phyloP scores from a whole-genome alignment of 2,797 vertebrate species.

The Furcifer pardalis region DNA sequence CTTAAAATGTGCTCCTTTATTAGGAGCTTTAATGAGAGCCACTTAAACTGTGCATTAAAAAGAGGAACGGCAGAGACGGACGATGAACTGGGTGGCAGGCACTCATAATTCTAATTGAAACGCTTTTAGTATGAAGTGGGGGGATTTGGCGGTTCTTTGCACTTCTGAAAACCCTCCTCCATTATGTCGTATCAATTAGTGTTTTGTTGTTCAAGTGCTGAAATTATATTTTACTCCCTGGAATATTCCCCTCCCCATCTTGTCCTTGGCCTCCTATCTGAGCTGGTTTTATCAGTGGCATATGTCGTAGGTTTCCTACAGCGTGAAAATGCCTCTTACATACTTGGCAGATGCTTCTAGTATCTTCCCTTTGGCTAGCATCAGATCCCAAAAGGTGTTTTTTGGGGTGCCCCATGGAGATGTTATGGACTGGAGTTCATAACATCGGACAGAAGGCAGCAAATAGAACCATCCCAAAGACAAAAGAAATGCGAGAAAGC shows the following conservation, averaged over 20 bases:
- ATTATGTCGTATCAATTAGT: constrained; percentile 37
- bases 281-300: background rate
- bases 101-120: constrained; percentile 73
- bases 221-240: constrained; percentile 10
- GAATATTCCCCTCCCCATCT: background rate
- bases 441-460: no score
- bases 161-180: constrained; percentile 51
- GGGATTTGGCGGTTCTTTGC: constrained; percentile 41
- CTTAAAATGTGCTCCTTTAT: constrained; percentile 76
- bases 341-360: no score
- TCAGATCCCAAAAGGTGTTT: no score
- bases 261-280: background rate
- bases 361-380: no score
- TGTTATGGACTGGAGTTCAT: no score
- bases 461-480: no score
- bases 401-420: no score
- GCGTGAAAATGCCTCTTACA: no score
- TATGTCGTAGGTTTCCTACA: no score
- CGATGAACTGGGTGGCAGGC: constrained; percentile 63
- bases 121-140: constrained; percentile 64
- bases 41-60: constrained; percentile 77
- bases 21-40: constrained; percentile 78
- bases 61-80: constrained; percentile 71
- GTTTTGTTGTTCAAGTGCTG: constrained; percentile 34
- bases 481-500: no score